Evolutionary conservation across 2,113 vertebrate genomes (phyloP).

Genomic region (Trogon surrucura): DNA sequence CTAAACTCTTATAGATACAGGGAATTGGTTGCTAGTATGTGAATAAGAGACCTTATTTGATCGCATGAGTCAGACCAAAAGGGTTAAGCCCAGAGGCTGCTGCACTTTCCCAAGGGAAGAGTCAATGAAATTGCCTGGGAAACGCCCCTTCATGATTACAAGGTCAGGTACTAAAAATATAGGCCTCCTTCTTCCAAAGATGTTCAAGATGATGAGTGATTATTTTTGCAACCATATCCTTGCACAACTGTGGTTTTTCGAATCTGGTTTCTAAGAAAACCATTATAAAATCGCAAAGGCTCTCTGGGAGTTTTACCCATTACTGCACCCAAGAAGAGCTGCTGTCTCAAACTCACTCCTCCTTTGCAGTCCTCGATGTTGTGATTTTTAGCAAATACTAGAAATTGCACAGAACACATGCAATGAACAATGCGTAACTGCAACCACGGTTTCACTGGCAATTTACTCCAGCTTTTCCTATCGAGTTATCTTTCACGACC

Average conservation of each 20-base stretch:
- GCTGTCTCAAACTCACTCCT: not conserved
- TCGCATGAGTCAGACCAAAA: not conserved
- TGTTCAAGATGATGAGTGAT: not conserved
- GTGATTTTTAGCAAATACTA: not conserved
- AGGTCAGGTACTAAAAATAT: not conserved
- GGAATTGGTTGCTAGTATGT: not conserved
- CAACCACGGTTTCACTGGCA: not conserved
- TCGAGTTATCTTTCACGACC: rapidly evolving
- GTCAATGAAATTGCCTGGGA: not conserved
- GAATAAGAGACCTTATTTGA: not conserved
- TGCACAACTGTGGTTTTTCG: not conserved
- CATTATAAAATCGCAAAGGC: not conserved
- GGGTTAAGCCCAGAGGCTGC: not conserved
- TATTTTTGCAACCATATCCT: not conserved
- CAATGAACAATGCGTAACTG: not conserved
- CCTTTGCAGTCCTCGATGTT: not conserved
- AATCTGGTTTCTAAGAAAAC: not conserved
- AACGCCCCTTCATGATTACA: not conserved
- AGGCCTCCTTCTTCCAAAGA: not conserved
- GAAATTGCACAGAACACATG: not conserved
- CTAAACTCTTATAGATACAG: not conserved
- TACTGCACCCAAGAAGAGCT: not conserved
- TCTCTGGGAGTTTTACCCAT: not conserved
- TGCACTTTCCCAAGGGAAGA: not conserved
- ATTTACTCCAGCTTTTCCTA: not conserved